Percentiles rank a stretch among this genome's conserved stretches.
phyloP scores from a whole-genome alignment of 2,113 vertebrate species.

The Hypocryptadius cinnamomeus region DNA sequence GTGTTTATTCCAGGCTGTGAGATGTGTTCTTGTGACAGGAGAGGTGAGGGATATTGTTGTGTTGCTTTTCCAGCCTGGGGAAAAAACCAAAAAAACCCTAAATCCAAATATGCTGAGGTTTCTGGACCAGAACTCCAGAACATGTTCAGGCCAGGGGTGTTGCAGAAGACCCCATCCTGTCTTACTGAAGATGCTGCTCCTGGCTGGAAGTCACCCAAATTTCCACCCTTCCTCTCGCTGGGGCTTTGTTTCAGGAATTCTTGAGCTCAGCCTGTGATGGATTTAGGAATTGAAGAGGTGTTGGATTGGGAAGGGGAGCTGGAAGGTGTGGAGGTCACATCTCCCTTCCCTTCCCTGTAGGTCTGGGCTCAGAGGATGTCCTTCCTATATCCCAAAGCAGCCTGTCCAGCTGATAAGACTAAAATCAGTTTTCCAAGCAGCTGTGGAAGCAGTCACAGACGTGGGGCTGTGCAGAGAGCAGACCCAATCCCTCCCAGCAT shows the following conservation, averaged over 20 bases:
- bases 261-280: neutral
- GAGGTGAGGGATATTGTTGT: neutral
- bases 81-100: neutral
- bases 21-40: neutral
- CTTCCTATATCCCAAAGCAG: neutral
- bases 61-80: neutral
- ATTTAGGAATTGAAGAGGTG: neutral
- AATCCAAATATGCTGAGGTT: neutral
- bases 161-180: neutral
- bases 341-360: neutral
- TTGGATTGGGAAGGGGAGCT: neutral
- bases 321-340: fast-evolving
- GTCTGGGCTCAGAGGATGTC: neutral
- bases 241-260: neutral
- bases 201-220: neutral
- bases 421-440: neutral
- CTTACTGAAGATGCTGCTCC: neutral
- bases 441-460: neutral
- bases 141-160: neutral
- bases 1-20: neutral
- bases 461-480: neutral
- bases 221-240: neutral
- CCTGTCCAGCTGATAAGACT: neutral
- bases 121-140: neutral
- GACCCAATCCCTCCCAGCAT: neutral